Evolutionary conservation across 2,113 vertebrate species (phyloP).

Genomic region (Canis aureus): DNA sequence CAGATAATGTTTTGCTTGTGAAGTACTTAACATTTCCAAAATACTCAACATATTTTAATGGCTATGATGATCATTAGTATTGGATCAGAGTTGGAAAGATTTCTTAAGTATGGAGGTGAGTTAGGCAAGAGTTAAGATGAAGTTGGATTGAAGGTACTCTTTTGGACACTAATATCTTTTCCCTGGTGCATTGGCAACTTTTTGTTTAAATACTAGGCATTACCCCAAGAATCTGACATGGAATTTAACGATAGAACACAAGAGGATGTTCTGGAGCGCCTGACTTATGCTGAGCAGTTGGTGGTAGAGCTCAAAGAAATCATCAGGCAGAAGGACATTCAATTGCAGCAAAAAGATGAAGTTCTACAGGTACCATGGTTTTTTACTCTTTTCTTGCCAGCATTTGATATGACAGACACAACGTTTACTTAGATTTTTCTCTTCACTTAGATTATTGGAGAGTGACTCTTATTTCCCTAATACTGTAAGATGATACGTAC

Average conservation of each 20-base stretch:
- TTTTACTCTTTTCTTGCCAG: not conserved
- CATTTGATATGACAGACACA: not conserved
- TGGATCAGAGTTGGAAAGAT: not conserved
- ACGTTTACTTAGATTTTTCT: not conserved
- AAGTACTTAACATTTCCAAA: slow-evolving; percentile 34
- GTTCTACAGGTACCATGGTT: slow-evolving; percentile 89
- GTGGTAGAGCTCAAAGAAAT: slow-evolving; percentile 94
- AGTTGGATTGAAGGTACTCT: slow-evolving; percentile 29
- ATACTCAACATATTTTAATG: not conserved
- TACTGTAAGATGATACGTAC: not conserved
- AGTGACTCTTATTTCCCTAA: slow-evolving; percentile 10
- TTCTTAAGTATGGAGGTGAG: slow-evolving; percentile 36
- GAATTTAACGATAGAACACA: slow-evolving; percentile 77
- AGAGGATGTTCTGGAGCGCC: slow-evolving; percentile 90
- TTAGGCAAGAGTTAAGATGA: slow-evolving; percentile 12
- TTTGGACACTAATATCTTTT: slow-evolving; percentile 25
- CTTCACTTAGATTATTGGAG: not conserved
- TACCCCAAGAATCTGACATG: slow-evolving; percentile 82
- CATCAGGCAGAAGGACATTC: slow-evolving; percentile 92
- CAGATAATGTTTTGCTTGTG: slow-evolving; percentile 38
- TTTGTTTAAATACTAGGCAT: slow-evolving; percentile 75
- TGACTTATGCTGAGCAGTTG: slow-evolving; percentile 92
- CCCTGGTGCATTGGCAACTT: not conserved
- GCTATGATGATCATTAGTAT: not conserved
- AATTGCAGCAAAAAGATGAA: slow-evolving; percentile 90